A percentile compares a stretch with the other conserved stretches of the same genome.
phyloP scores from a whole-genome alignment of 2,797 vertebrate genomes.

The Acrossocheilus wenchowensis region DNA sequence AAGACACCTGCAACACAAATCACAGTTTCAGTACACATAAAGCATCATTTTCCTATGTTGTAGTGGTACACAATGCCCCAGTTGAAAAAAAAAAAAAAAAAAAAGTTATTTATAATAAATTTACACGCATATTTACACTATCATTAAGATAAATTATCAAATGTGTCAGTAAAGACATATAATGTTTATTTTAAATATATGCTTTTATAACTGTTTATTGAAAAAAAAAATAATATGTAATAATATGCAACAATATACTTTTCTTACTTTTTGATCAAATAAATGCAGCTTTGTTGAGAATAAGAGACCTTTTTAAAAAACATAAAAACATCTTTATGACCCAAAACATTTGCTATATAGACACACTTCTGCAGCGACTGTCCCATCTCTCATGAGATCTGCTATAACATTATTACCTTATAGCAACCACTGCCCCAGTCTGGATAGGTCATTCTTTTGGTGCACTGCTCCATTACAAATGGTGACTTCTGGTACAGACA shows the following conservation, averaged over 20 bases:
- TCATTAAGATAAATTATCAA: not conserved
- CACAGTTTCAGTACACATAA: not conserved
- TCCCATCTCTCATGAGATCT: not conserved
- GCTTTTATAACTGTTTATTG: not conserved
- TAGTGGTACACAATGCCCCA: not conserved
- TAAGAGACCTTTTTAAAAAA: not conserved
- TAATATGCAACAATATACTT: not conserved
- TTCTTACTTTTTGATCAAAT: too few species aligned
- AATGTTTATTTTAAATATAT: not conserved
- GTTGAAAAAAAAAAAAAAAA: not conserved
- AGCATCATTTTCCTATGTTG: not conserved
- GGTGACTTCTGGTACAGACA: slow-evolving; percentile 93
- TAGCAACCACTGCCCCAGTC: slow-evolving; percentile 99
- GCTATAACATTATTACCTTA: slow-evolving; percentile 75
- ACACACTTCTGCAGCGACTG: not conserved
- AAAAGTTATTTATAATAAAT: not conserved
- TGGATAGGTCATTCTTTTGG: slow-evolving; percentile 88
- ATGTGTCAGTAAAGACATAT: not conserved
- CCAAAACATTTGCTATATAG: not conserved
- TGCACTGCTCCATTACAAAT: slow-evolving; percentile 94
- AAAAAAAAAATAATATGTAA: not conserved
- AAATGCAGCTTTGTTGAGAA: not conserved
- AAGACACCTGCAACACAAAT: slow-evolving; percentile 81
- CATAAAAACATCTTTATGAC: not conserved
- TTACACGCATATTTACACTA: not conserved